phyloP scores from a whole-genome alignment of 1,140 invertebrate species.

The Lordiphosa collinella region DNA sequence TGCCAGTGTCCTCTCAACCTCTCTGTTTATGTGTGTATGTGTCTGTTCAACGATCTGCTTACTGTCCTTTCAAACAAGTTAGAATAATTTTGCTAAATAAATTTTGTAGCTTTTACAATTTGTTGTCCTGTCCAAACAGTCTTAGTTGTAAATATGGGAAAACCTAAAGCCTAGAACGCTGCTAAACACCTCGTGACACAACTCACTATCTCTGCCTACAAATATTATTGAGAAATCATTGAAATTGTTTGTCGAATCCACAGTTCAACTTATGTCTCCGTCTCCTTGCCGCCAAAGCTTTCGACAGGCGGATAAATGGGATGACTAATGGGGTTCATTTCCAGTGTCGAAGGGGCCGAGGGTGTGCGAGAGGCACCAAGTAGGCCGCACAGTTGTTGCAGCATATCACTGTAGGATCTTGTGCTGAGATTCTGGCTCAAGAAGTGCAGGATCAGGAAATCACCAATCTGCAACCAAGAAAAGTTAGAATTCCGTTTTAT shows the following conservation, averaged over 20 bases:
- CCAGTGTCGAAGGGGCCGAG: slow-evolving; percentile 90
- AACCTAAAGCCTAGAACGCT: slow-evolving; percentile 37
- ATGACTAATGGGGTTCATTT: slow-evolving; percentile 87
- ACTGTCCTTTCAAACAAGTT: slow-evolving; percentile 24
- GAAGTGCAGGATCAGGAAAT: slow-evolving; percentile 90
- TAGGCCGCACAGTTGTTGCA: slow-evolving; percentile 84
- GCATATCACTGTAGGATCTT: slow-evolving; percentile 87
- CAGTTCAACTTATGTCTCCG: slow-evolving; percentile 84
- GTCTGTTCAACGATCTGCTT: slow-evolving; percentile 7
- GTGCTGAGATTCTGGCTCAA: slow-evolving; percentile 92
- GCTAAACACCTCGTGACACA: slow-evolving; percentile 9
- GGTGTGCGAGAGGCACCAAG: slow-evolving; percentile 86
- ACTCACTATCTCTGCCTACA: slow-evolving; percentile 32
- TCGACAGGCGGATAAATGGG: slow-evolving; percentile 86
- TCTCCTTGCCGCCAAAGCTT: slow-evolving; percentile 87
- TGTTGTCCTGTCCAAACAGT: slow-evolving; percentile 32
- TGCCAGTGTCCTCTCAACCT: slow-evolving; percentile 41
- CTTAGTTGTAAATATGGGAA: slow-evolving; percentile 32
- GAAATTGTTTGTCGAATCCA: slow-evolving; percentile 40
- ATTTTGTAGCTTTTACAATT: slow-evolving; percentile 19
- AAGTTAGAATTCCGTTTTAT: not conserved
- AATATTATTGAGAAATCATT: slow-evolving; percentile 79
- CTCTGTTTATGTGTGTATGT: slow-evolving; percentile 14
- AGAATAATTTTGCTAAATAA: slow-evolving; percentile 46
- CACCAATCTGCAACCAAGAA: slow-evolving; percentile 84